These are phyloP conservation scores for Mimumesa dahlbomi DNA, from an alignment of 2,888 invertebrate genomes.

Conservation along the genomic window DNA sequence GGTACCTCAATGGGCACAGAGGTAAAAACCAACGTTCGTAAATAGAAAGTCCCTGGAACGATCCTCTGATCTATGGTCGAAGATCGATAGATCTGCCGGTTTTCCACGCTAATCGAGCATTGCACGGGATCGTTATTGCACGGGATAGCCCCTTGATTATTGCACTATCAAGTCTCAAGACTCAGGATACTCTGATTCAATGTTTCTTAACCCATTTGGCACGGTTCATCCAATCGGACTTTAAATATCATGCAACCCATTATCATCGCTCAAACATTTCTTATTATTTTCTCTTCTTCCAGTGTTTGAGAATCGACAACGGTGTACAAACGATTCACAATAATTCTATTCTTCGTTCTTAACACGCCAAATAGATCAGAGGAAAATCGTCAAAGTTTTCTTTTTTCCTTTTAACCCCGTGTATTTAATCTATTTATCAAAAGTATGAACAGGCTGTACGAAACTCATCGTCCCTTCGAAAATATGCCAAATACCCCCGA, in stretches of 20 bases:
- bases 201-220: conserved; percentile 37
- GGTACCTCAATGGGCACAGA: conserved; percentile 60
- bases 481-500: no score
- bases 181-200: conserved; percentile 11
- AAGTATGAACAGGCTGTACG: no score
- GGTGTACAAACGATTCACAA: no score
- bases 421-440: no score
- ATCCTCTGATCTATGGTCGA: neutral
- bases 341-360: no score
- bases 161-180: conserved; percentile 29
- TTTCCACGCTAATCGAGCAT: conserved; percentile 17
- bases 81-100: neutral
- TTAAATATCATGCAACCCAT: no score
- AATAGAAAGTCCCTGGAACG: neutral
- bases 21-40: conserved; percentile 32
- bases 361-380: no score
- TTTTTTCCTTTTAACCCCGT: no score
- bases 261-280: conserved; percentile 30
- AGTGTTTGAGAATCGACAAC: neutral
- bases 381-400: no score
- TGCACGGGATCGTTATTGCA: conserved; percentile 52
- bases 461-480: no score
- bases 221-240: conserved; percentile 14
- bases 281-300: neutral
- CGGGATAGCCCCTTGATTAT: conserved; percentile 32